A percentile compares a stretch with the other conserved stretches of the same genome.
Conservation (phyloP, 2,888 invertebrate genomes). For the Timema cristinae region DNA sequence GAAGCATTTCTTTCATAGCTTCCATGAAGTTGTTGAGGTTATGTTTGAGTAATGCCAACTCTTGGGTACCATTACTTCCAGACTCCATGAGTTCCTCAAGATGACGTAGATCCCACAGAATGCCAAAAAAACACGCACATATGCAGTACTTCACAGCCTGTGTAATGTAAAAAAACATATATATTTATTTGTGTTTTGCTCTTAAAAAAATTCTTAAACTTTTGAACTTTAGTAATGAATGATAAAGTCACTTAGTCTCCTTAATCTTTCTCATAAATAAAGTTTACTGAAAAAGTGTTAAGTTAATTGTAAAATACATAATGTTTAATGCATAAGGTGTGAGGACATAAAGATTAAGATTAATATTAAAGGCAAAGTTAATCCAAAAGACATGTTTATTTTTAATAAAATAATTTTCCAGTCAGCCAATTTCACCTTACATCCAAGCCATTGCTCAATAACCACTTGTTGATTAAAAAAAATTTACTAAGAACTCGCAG, state of each 20-base stretch:
- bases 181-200: neutral
- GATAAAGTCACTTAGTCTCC: neutral
- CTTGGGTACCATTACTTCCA: conserved; percentile 53
- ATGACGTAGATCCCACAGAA: conserved; percentile 85
- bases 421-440: too few relatives aligned
- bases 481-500: too few relatives aligned
- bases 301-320: too few relatives aligned
- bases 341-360: too few relatives aligned
- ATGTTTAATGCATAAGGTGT: too few relatives aligned
- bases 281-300: neutral
- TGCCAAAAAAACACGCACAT: conserved; percentile 64
- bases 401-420: too few relatives aligned
- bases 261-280: neutral
- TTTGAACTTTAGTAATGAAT: neutral
- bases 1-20: conserved; percentile 65
- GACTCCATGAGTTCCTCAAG: conserved; percentile 69
- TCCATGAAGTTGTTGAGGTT: conserved; percentile 73
- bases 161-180: conserved; percentile 35
- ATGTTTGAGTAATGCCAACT: conserved; percentile 58
- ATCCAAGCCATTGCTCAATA: too few relatives aligned
- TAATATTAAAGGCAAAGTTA: too few relatives aligned
- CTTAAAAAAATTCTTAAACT: neutral
- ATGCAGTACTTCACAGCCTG: conserved; percentile 74
- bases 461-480: too few relatives aligned
- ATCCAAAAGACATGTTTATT: too few relatives aligned